Percentiles rank a stretch among this genome's conserved stretches.
Evolutionary conservation across 2,113 vertebrate genomes (phyloP).

Genomic region (Passer domesticus): DNA sequence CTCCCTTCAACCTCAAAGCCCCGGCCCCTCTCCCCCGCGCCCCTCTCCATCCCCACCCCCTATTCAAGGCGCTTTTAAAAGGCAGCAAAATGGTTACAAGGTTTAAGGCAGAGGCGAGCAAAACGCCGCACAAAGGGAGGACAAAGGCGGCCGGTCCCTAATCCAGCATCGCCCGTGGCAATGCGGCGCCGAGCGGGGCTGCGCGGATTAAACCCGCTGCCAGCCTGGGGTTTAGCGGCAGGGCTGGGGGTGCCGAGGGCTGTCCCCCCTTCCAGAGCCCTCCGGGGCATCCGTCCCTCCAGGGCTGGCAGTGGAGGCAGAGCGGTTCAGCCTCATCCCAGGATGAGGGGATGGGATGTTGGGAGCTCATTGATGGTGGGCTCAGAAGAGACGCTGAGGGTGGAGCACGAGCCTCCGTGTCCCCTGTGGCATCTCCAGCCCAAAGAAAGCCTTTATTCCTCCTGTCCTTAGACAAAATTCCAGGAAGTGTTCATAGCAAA

Average conservation of each 20-base stretch:
- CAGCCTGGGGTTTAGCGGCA: neutral
- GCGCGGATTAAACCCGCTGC: constrained; percentile 64
- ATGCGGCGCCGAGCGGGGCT: constrained; percentile 22
- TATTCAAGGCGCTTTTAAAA: constrained; percentile 56
- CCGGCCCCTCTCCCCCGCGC: neutral
- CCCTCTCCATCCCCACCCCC: constrained; percentile 40
- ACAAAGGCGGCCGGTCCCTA: constrained; percentile 69
- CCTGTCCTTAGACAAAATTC: neutral
- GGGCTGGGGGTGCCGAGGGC: neutral
- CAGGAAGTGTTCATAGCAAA: neutral
- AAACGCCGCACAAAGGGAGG: constrained; percentile 65
- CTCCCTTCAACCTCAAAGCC: constrained; percentile 59
- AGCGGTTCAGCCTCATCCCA: neutral
- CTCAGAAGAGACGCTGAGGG: neutral
- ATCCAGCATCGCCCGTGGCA: constrained; percentile 42
- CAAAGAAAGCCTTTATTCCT: neutral
- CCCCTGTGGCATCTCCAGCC: neutral
- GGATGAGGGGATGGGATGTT: neutral
- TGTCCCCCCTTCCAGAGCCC: neutral
- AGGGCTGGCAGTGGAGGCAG: neutral
- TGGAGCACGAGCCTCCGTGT: neutral
- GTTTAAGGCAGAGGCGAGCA: constrained; percentile 68
- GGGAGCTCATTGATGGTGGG: neutral
- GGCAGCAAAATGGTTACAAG: constrained; percentile 64
- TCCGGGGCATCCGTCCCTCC: neutral